Evolutionary conservation across 2,797 vertebrate genomes (phyloP).

Genomic region (Acipenser ruthenus): DNA sequence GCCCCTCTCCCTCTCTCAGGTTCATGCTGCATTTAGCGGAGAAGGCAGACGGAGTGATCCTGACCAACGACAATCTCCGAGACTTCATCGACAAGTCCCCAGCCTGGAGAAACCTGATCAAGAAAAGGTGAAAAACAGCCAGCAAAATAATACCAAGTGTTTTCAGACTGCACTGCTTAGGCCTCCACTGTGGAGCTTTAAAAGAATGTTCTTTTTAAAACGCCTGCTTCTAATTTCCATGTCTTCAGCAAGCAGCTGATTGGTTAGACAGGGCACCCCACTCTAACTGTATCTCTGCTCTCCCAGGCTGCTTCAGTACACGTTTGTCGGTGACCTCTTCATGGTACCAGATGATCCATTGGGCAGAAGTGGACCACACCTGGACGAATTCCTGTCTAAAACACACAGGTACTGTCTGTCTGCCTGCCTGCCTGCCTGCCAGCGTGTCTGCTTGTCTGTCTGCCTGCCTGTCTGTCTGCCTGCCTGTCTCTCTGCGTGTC

Average conservation of each 20-base stretch:
- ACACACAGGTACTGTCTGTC: slow-evolving; percentile 50
- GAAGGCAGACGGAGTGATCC: slow-evolving; percentile 70
- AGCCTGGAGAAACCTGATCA: slow-evolving; percentile 75
- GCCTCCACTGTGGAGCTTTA: too few relatives aligned
- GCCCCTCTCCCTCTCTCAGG: slow-evolving; percentile 38
- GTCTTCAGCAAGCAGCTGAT: too few relatives aligned
- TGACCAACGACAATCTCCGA: slow-evolving; percentile 83
- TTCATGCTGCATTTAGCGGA: slow-evolving; percentile 74
- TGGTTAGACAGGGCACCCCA: background rate
- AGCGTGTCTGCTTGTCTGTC: too few relatives aligned
- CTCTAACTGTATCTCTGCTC: slow-evolving; percentile 1
- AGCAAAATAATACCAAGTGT: too few relatives aligned
- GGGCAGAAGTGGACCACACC: slow-evolving; percentile 74
- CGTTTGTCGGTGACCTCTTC: slow-evolving; percentile 79
- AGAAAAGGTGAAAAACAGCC: slow-evolving; percentile 58
- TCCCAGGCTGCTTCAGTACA: slow-evolving; percentile 75
- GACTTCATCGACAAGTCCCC: slow-evolving; percentile 71
- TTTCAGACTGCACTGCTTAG: too few relatives aligned
- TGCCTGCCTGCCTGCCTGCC: background rate
- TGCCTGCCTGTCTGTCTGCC: background rate
- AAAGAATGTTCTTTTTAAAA: too few relatives aligned
- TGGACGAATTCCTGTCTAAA: slow-evolving; percentile 69
- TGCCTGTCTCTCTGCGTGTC: too few relatives aligned
- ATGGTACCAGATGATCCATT: slow-evolving; percentile 86
- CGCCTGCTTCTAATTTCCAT: too few relatives aligned